These are phyloP conservation scores for Seladonia tumulorum DNA, from an alignment of 2,888 invertebrate genomes.

Conservation along the genomic window DNA sequence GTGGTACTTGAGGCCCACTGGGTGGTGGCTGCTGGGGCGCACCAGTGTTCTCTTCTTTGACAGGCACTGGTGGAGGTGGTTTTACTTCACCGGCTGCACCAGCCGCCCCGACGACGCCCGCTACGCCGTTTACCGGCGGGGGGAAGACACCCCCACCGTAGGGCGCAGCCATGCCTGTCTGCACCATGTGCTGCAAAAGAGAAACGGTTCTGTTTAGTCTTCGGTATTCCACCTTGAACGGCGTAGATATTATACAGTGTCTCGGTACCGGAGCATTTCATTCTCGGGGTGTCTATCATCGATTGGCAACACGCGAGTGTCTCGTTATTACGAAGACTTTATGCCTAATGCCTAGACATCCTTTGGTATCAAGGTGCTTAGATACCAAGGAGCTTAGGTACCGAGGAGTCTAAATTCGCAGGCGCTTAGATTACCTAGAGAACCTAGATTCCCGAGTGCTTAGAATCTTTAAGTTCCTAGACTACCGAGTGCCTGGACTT, in stretches of 20 bases:
- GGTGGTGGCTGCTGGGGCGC: constrained; percentile 78
- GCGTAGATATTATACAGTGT: background rate
- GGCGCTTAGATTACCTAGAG: too few species aligned
- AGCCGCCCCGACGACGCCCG: constrained; percentile 84
- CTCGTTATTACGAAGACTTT: too few species aligned
- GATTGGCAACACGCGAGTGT: too few species aligned
- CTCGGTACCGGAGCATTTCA: background rate
- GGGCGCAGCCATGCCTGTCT: constrained; percentile 93
- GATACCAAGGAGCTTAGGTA: too few species aligned
- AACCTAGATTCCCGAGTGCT: too few species aligned
- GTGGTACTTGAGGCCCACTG: constrained; percentile 83
- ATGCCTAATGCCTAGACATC: too few species aligned
- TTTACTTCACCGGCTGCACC: constrained; percentile 85
- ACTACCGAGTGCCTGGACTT: too few species aligned
- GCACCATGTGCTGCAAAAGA: constrained; percentile 95
- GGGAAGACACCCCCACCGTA: constrained; percentile 87
- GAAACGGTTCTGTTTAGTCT: constrained; percentile 39
- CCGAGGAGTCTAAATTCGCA: too few species aligned
- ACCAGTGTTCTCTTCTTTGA: constrained; percentile 82
- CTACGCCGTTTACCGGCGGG: constrained; percentile 85
- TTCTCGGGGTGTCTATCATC: background rate
- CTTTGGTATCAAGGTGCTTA: too few species aligned
- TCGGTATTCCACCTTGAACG: background rate
- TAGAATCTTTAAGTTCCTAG: too few species aligned
- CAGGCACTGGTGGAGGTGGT: constrained; percentile 83